These are phyloP conservation scores for Cyclargus thomasi DNA, from an alignment of 1,140 invertebrate species.

Conservation along the genomic window DNA sequence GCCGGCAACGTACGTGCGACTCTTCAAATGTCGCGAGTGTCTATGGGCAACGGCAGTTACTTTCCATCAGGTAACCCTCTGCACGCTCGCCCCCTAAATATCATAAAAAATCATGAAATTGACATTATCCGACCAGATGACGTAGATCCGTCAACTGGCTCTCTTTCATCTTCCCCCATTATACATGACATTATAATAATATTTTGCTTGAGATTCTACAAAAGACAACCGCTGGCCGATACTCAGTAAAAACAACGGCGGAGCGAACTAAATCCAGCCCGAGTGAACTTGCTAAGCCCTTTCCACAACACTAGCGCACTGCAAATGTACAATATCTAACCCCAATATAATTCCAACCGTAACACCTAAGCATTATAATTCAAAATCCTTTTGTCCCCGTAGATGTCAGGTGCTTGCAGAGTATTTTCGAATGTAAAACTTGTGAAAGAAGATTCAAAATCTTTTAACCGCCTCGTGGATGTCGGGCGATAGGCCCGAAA, in stretches of 20 bases:
- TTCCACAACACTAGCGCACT: slow-evolving; percentile 3
- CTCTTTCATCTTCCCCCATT: no score
- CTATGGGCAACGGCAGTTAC: no score
- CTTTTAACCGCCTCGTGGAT: neutral
- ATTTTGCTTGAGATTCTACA: neutral
- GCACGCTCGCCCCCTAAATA: no score
- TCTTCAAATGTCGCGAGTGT: no score
- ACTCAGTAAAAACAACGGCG: slow-evolving; percentile 6
- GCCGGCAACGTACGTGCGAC: no score
- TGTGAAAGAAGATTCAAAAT: neutral
- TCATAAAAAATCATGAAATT: no score
- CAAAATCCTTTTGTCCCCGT: neutral
- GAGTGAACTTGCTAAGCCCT: slow-evolving; percentile 13
- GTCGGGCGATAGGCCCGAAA: neutral
- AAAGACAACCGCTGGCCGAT: neutral
- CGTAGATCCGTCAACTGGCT: no score
- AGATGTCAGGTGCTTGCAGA: neutral
- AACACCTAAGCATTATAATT: neutral
- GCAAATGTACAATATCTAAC: neutral
- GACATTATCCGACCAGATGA: no score
- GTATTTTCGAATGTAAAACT: neutral
- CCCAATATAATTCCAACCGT: neutral
- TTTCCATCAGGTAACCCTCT: no score
- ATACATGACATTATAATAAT: neutral
- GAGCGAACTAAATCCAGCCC: neutral